phyloP scores from a whole-genome alignment of 2,888 invertebrate genomes.

The Himalopsyche kuldschensis region DNA sequence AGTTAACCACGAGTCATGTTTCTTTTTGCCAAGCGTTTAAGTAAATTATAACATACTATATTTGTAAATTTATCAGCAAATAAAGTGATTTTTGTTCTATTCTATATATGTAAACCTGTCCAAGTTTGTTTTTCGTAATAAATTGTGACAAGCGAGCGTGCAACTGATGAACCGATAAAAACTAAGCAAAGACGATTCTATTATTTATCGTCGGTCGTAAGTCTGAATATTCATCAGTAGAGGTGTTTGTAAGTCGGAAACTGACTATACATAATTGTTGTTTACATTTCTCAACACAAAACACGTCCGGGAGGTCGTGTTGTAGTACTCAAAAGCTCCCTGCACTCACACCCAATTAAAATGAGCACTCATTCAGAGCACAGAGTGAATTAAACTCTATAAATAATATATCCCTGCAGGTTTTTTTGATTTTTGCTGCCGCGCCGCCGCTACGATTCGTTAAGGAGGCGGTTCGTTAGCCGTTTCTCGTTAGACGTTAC shows the following conservation, averaged over 20 bases:
- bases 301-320: background rate
- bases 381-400: background rate
- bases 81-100: too few species aligned
- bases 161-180: too few species aligned
- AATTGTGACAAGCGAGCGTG: too few species aligned
- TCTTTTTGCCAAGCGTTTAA: too few species aligned
- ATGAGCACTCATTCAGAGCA: background rate
- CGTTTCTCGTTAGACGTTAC: background rate
- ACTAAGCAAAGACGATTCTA: too few species aligned
- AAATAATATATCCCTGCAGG: background rate
- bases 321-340: background rate
- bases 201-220: too few species aligned
- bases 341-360: background rate
- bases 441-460: background rate
- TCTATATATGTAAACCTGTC: too few species aligned
- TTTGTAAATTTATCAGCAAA: too few species aligned
- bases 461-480: conserved; percentile 1
- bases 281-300: background rate
- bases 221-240: too few species aligned
- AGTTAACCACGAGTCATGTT: too few species aligned
- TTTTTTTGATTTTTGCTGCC: background rate
- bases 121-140: too few species aligned
- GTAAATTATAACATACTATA: too few species aligned
- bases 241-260: background rate
- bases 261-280: background rate